Conservation (phyloP, 2,113 vertebrate genomes). For the Malurus melanocephalus region DNA sequence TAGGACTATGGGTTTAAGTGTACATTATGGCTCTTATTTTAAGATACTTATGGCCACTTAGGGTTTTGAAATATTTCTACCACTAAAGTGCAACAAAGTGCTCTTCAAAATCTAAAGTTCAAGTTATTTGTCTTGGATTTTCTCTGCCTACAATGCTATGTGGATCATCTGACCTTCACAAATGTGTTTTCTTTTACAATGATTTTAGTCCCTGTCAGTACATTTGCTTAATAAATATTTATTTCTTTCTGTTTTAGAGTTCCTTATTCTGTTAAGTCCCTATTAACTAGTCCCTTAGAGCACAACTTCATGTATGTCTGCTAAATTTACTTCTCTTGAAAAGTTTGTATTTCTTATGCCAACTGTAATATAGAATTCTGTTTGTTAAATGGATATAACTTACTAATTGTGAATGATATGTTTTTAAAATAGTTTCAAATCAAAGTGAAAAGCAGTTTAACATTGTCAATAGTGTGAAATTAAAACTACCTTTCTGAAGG, state of each 20-base stretch:
- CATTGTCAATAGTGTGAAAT: neutral
- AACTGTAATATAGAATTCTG: neutral
- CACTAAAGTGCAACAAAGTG: neutral
- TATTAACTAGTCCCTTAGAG: neutral
- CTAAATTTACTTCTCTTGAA: neutral
- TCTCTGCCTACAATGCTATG: neutral
- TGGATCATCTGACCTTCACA: neutral
- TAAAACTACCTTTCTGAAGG: neutral
- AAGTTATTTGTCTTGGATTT: constrained; percentile 19
- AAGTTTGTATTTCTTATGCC: neutral
- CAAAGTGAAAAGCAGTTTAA: neutral
- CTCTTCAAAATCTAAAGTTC: neutral
- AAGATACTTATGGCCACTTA: neutral
- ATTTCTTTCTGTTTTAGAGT: neutral
- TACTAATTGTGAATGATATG: neutral
- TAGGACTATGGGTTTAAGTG: neutral
- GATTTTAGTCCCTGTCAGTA: neutral
- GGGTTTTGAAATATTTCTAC: constrained; percentile 22
- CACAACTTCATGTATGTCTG: neutral
- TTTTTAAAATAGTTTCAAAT: neutral
- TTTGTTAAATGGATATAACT: neutral
- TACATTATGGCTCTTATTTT: neutral
- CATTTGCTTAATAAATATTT: constrained; percentile 11
- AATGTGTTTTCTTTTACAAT: neutral
- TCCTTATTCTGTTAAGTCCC: neutral